Percentiles rank a stretch among this genome's conserved stretches.
phyloP scores from a whole-genome alignment of 2,113 vertebrate genomes.

The Pygoscelis adeliae region DNA sequence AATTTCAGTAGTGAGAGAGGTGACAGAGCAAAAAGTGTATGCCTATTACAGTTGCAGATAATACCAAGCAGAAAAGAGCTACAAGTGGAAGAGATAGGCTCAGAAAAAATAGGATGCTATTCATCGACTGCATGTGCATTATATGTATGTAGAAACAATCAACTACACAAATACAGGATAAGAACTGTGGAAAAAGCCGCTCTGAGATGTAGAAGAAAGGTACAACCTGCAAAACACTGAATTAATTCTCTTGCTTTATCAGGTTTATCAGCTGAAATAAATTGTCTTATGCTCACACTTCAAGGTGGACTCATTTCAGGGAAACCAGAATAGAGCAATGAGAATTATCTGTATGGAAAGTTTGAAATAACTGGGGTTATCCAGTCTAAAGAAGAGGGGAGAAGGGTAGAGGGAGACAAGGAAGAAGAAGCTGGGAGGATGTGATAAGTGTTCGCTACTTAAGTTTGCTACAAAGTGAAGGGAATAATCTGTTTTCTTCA shows the following conservation, averaged over 20 bases:
- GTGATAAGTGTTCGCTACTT: accelerated
- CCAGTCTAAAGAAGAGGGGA: background rate
- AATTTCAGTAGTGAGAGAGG: background rate
- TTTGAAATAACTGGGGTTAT: background rate
- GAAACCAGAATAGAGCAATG: background rate
- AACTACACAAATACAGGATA: background rate
- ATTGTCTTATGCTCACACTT: background rate
- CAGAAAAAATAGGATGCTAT: background rate
- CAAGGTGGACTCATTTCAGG: background rate
- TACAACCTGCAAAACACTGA: background rate
- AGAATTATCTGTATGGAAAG: background rate
- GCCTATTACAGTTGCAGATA: background rate
- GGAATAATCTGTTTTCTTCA: background rate
- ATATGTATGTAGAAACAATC: background rate
- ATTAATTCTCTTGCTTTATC: background rate
- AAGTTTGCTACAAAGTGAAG: background rate
- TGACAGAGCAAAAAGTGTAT: background rate
- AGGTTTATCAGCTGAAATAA: background rate
- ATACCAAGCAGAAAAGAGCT: background rate
- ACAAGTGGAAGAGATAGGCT: background rate
- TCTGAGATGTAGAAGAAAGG: background rate
- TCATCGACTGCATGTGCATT: background rate
- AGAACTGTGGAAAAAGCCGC: background rate
- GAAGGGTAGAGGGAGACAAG: background rate
- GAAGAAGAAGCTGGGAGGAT: background rate